A percentile compares a stretch with the other conserved stretches of the same genome.
These are phyloP conservation scores for Petrocephalus microphthalmus DNA, from an alignment of 2,113 vertebrate species.

Conservation along the genomic window DNA sequence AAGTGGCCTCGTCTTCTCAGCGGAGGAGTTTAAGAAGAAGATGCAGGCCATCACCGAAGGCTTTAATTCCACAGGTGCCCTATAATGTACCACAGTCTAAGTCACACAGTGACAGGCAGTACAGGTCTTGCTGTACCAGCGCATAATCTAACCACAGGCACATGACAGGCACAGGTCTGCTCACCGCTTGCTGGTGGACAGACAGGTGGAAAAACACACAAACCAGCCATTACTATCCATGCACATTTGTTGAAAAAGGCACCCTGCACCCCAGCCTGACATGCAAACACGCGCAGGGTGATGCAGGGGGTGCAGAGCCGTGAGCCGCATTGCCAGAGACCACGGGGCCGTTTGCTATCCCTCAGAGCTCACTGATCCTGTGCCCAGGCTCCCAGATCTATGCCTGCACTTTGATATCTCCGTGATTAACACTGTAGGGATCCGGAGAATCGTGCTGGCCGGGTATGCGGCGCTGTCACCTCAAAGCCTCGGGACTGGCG, in stretches of 20 bases:
- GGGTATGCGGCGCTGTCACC: background rate
- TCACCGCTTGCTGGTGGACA: background rate
- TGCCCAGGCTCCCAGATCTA: background rate
- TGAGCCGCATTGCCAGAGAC: background rate
- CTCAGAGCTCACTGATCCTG: background rate
- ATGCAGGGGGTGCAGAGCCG: background rate
- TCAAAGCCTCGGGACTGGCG: background rate
- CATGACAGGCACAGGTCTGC: background rate
- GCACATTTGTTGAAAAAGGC: background rate
- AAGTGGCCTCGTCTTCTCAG: conserved; percentile 57
- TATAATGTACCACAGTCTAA: background rate
- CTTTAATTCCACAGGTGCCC: conserved; percentile 63
- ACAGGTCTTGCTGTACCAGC: background rate
- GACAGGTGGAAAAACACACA: background rate
- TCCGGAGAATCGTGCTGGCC: background rate
- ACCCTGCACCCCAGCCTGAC: background rate
- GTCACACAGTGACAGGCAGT: background rate
- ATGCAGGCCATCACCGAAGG: conserved; percentile 58
- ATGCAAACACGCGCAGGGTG: background rate
- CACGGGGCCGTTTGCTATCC: background rate
- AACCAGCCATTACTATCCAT: background rate
- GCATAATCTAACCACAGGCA: background rate
- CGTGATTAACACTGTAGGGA: background rate
- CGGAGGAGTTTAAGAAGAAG: conserved; percentile 75
- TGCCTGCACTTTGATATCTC: background rate